These are phyloP conservation scores for Pampusana beccarii DNA, from an alignment of 2,113 vertebrate genomes.

Conservation along the genomic window DNA sequence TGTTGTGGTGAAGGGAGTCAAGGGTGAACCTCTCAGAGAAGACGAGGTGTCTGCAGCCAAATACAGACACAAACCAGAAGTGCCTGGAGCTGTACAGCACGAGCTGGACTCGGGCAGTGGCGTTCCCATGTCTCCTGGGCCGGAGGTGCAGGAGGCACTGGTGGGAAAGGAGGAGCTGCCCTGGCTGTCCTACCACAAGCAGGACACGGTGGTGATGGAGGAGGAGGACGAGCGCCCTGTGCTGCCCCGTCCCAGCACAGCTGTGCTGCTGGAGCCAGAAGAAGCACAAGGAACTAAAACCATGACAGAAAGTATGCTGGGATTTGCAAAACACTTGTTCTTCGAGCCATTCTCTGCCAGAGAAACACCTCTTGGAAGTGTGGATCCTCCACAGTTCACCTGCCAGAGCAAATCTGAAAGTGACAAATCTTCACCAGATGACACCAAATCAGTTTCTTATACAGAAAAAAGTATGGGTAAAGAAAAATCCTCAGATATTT, in stretches of 20 bases:
- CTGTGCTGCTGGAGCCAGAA: slow-evolving; percentile 46
- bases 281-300: slow-evolving; percentile 38
- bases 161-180: slow-evolving; percentile 32
- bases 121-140: neutral
- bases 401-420: slow-evolving; percentile 44
- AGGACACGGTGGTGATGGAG: slow-evolving; percentile 30
- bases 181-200: slow-evolving; percentile 67
- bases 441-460: slow-evolving; percentile 66
- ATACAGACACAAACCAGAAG: neutral
- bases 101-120: neutral
- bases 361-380: slow-evolving; percentile 10
- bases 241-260: neutral
- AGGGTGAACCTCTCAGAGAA: neutral
- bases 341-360: neutral
- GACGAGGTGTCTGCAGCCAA: neutral
- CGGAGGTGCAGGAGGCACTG: neutral
- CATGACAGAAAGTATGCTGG: neutral
- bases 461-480: slow-evolving; percentile 48
- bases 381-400: neutral
- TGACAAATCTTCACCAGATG: slow-evolving; percentile 63
- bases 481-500: slow-evolving; percentile 57
- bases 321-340: slow-evolving; percentile 8
- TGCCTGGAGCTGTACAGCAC: neutral
- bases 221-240: neutral
- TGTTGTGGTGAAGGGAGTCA: neutral